These are phyloP conservation scores for Pseudorasbora parva DNA, from an alignment of 2,113 vertebrate species.

Conservation along the genomic window DNA sequence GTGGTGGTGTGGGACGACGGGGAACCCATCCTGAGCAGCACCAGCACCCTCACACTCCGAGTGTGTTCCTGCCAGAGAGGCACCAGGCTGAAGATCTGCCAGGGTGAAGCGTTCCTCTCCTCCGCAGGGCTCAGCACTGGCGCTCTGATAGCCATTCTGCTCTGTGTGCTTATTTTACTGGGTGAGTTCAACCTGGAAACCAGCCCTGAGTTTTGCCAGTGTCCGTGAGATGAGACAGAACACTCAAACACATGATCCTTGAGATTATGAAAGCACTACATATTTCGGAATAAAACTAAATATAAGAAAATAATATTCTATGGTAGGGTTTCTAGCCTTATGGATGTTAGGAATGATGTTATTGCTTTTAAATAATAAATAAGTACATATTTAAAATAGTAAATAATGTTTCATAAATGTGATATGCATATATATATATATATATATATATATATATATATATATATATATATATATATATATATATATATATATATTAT, in stretches of 20 bases:
- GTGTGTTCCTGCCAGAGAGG: constrained; percentile 84
- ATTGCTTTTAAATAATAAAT: not conserved
- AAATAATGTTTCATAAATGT: not conserved
- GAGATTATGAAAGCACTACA: not conserved
- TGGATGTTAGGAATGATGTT: not conserved
- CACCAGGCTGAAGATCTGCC: constrained; percentile 82
- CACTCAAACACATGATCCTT: not conserved
- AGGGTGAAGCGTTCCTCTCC: constrained; percentile 84
- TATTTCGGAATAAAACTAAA: not conserved
- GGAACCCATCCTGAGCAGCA: constrained; percentile 84
- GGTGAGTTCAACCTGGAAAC: constrained; percentile 72
- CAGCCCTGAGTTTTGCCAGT: not conserved
- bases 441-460: too few relatives aligned
- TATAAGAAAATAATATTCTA: not conserved
- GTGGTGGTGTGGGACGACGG: constrained; percentile 85
- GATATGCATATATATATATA: too few relatives aligned
- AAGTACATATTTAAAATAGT: not conserved
- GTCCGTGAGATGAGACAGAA: not conserved
- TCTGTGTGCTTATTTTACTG: constrained; percentile 85
- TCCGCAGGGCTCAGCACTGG: constrained; percentile 87
- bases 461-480: too few relatives aligned
- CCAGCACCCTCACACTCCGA: constrained; percentile 82
- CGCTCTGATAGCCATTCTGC: constrained; percentile 86
- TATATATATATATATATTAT: too few relatives aligned
- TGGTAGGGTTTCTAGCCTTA: not conserved